Evolutionary conservation across 64 coral and sea anemone genomes (phyloP), one percentile per base, ranked within the genome.

Genomic region (Stichodactyla mertensii): DNA sequence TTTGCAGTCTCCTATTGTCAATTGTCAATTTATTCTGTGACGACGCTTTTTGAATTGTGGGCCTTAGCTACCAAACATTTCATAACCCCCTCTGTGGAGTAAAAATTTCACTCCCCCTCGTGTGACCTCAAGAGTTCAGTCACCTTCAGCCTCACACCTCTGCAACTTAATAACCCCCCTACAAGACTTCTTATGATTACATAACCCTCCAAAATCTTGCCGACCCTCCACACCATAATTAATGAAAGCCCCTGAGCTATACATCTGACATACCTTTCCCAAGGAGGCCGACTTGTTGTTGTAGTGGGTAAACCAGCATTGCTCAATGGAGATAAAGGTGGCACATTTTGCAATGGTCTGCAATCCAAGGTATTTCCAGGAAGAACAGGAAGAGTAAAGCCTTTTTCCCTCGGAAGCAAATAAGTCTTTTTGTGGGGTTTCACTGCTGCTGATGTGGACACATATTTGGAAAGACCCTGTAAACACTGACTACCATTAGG

Each of bases 321-420:
- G 55, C 26, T 70, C 6, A 51, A 36, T 83, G 78, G 55, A 18
- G 86, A 64, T 18, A 80, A 77, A 14, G 61, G 57, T 66, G 78
- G 66, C 36, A 64, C 22, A 77, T 77, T 87, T 57, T 81, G 71
- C 19, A 83, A 59, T 28, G 67, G 51, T n/a, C 93, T 77, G 52
- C 93, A 95, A 54, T 95, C 93, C 45, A 95, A 64, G 83, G 93
- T 86, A 58, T 95, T 79, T 19, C 69, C 84, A 0, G 93, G 93
- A 14, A 95, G 60, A 57, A 56, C 4, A 78, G 93, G 93, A n/a
- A 89, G 77, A 60, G 13, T 16, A 87, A 95, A 95, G 27, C 7
- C 52, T 84, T 52, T 81, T 60, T 83, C 62, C 5, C 51, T 62
- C 55, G 93, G 93, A 15, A 95, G 60, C 22, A 80, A 2, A 64